Percentiles rank a stretch among this genome's conserved stretches.
These are phyloP conservation scores for Bombyx mori DNA, from an alignment of 1,140 invertebrate species.

Conservation along the genomic window DNA sequence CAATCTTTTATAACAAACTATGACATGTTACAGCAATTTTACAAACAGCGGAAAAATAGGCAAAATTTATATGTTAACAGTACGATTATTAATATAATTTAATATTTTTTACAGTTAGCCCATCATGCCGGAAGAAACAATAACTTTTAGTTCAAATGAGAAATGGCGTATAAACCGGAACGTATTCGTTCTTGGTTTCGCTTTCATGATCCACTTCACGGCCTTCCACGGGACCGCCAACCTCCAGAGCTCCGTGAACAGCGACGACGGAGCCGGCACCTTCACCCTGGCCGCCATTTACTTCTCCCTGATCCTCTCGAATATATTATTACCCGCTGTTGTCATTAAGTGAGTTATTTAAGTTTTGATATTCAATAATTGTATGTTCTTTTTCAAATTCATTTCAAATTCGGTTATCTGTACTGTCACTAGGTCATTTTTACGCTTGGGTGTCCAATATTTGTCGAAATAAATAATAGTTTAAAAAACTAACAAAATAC, in stretches of 20 bases:
- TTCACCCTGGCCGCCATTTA: constrained; percentile 83
- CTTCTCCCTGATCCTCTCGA: constrained; percentile 84
- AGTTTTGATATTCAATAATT: no score
- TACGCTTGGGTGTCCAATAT: no score
- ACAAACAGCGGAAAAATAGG: no score
- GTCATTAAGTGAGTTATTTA: constrained; percentile 76
- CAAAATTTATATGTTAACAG: no score
- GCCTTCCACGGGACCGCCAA: constrained; percentile 87
- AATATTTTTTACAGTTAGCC: constrained; percentile 1
- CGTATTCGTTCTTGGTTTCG: constrained; percentile 79
- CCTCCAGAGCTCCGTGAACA: constrained; percentile 82
- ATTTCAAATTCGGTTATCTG: no score
- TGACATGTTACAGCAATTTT: no score
- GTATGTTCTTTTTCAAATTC: no score
- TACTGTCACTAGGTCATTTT: no score
- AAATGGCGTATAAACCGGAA: constrained; percentile 80
- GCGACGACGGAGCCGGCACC: constrained; percentile 77
- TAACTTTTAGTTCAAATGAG: constrained; percentile 67
- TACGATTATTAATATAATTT: no score
- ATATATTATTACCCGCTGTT: constrained; percentile 83
- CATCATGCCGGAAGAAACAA: constrained; percentile 33
- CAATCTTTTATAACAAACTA: no score
- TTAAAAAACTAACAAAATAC: no score
- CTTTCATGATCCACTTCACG: constrained; percentile 87
- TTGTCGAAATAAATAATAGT: no score